These are phyloP conservation scores for Mallotus villosus DNA, from an alignment of 2,797 vertebrate species.

Conservation along the genomic window DNA sequence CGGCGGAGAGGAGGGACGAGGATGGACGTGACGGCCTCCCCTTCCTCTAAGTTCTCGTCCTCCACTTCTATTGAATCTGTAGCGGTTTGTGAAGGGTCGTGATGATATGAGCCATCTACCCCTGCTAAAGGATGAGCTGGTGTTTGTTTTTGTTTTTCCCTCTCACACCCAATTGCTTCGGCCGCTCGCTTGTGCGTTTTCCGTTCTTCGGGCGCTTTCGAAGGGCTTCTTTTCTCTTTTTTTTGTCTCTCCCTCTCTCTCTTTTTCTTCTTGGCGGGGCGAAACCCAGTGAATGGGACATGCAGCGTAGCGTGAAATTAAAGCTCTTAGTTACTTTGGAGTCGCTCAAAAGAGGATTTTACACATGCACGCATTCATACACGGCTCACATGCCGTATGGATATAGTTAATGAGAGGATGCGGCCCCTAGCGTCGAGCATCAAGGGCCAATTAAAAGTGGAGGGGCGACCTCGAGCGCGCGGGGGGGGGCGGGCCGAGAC, in stretches of 20 bases:
- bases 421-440: constrained; percentile 73
- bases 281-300: constrained; percentile 71
- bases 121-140: constrained; percentile 63
- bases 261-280: constrained; percentile 26
- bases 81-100: constrained; percentile 55
- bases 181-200: constrained; percentile 62
- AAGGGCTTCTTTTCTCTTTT: constrained; percentile 62
- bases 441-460: constrained; percentile 72
- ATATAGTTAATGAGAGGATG: constrained; percentile 77
- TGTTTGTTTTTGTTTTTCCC: constrained; percentile 62
- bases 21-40: background rate
- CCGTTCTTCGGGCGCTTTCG: constrained; percentile 54
- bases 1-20: constrained; percentile 17
- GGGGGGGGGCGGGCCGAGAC: no score
- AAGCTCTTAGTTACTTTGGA: constrained; percentile 77
- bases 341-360: constrained; percentile 77
- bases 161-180: constrained; percentile 27
- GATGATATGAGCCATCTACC: constrained; percentile 35
- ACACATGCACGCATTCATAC: constrained; percentile 77
- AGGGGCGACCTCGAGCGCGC: constrained; percentile 48
- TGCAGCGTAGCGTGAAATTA: constrained; percentile 78
- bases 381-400: constrained; percentile 68
- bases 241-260: constrained; percentile 37
- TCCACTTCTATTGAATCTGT: constrained; percentile 54
- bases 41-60: constrained; percentile 44